Base-by-base conservation (phyloP, 2,888 invertebrate genomes). In the Philhelius pedissequus region DNA sequence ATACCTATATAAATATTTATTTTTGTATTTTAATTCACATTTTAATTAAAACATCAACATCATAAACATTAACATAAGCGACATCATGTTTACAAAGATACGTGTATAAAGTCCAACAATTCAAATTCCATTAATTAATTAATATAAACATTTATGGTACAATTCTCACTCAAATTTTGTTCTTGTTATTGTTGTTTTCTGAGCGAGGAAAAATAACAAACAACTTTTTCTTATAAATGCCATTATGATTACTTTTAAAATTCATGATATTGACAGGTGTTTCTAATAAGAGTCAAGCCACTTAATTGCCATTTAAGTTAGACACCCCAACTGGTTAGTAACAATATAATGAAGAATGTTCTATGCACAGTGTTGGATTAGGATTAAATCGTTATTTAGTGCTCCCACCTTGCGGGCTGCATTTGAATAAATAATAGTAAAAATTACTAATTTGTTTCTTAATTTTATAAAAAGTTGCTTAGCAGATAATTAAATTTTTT, bases 191-290 rank as follows among this genome's bases (percentile, higher is more conserved):
- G n/a, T n/a, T n/a, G n/a, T n/a, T n/a, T n/a, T n/a, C n/a, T n/a
- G n/a, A n/a, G n/a, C n/a, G n/a, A n/a, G n/a, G n/a, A n/a, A n/a
- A 18, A 32, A 13, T 0, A 50, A 32, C n/a, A 45, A 68, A 62
- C 74, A 27, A 43, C 52, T 68, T 74, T 74, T 68, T 52, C 20
- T 56, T 52, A 25, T 22, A 32, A 35, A 13, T 54, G 48, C 52
- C 43, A 50, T 54, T 62, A 77, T 60, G 32, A 78, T 70, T 69
- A 60, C 48, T 56, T 30, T 75, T 79, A 66, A 75, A 60, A 74
- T 84, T 80, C 80, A 80, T 84, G 80, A 60, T 66, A 32, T 32
- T 68, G 70, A 84, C 83, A 84, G 83, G 80, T 84, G 80, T 75
- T 38, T 79, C 60, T 64, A 64, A 69, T 54, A 18, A 38, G n/a